Conservation (phyloP, 2,113 vertebrate genomes). For the Alexandromys fortis region DNA sequence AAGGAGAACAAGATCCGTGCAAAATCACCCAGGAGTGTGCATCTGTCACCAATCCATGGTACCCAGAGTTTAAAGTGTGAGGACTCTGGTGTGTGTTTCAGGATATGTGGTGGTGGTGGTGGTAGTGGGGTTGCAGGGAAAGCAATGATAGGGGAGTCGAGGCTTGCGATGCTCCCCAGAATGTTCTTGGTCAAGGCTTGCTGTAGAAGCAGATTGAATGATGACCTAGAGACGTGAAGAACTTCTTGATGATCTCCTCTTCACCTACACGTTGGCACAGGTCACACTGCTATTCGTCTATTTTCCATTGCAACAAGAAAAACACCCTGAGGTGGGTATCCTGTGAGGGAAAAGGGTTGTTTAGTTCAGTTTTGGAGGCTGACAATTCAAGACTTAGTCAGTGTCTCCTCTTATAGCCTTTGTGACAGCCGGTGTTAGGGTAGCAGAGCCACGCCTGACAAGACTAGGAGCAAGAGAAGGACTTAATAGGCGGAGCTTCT, state of each 20-base stretch:
- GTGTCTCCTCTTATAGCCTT: background rate
- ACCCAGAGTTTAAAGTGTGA: background rate
- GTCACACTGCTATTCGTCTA: accelerated
- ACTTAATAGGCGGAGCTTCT: no score
- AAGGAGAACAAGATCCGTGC: background rate
- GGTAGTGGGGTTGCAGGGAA: background rate
- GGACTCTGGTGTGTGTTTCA: background rate
- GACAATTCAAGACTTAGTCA: background rate
- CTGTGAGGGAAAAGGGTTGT: background rate
- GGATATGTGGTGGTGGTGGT: background rate
- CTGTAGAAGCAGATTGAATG: background rate
- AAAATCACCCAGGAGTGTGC: background rate
- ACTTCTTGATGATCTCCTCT: background rate
- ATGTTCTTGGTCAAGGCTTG: background rate
- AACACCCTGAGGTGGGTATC: background rate
- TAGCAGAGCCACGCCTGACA: background rate
- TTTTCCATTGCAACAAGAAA: background rate
- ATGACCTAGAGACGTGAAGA: background rate
- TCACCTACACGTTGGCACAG: background rate
- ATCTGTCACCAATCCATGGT: background rate
- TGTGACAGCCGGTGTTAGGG: no score
- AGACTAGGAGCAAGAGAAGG: background rate
- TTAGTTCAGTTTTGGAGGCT: background rate
- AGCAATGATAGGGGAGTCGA: accelerated
- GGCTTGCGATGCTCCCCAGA: background rate